Conservation (phyloP, 2,888 invertebrate genomes). For the Bursaphelenchus okinawaensis region DNA sequence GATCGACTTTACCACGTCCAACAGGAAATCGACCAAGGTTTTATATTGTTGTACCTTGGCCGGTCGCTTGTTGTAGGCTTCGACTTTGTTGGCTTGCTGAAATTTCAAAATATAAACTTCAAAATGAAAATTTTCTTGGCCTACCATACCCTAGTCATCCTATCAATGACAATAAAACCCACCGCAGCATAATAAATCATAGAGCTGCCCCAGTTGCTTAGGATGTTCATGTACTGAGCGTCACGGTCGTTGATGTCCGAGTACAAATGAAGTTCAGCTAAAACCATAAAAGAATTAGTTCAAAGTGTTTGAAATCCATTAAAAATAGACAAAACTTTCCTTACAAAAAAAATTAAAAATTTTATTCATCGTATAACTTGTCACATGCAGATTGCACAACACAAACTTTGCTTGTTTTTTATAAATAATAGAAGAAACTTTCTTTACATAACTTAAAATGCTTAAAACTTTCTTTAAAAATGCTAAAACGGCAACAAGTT, state of each 20-base stretch:
- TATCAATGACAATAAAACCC: background rate
- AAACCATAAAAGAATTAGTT: conserved; percentile 5
- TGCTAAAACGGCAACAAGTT: too few relatives aligned
- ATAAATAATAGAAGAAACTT: too few relatives aligned
- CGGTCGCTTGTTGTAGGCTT: background rate
- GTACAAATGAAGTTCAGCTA: conserved; percentile 50
- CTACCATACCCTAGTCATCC: too few relatives aligned
- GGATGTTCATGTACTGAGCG: conserved; percentile 34
- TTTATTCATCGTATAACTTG: too few relatives aligned
- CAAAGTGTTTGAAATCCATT: too few relatives aligned
- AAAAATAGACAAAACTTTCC: too few relatives aligned
- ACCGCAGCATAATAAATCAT: conserved; percentile 47
- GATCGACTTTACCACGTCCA: conserved; percentile 75
- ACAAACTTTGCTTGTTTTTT: too few relatives aligned
- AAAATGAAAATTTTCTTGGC: background rate
- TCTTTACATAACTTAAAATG: too few relatives aligned
- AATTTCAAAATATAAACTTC: background rate
- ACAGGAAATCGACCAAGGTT: conserved; percentile 66
- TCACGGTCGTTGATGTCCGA: conserved; percentile 32
- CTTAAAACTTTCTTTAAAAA: too few relatives aligned
- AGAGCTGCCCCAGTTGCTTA: conserved; percentile 46
- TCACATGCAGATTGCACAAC: too few relatives aligned
- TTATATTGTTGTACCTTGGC: background rate
- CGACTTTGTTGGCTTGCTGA: background rate
- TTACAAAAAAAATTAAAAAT: too few relatives aligned